Evolutionary conservation across 2,113 vertebrate species (phyloP).

Genomic region (Chinchilla lanigera): DNA sequence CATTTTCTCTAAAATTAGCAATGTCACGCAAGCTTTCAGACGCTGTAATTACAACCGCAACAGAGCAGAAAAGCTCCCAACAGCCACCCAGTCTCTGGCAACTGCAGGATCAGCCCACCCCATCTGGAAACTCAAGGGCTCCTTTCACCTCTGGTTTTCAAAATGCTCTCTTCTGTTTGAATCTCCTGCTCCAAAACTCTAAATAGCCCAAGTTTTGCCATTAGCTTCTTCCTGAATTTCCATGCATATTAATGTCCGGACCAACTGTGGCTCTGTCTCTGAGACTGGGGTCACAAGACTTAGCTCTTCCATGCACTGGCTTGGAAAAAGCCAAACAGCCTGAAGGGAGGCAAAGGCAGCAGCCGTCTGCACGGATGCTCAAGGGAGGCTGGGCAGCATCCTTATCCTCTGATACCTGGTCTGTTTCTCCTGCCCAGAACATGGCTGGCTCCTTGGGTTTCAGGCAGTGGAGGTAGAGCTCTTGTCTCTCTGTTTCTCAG

Average conservation of each 20-base stretch:
- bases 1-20: constrained; percentile 88
- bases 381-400: neutral
- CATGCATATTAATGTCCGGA: neutral
- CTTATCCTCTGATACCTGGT: neutral
- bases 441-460: neutral
- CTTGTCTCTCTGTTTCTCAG: neutral
- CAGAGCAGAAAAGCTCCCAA: constrained; percentile 86
- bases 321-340: neutral
- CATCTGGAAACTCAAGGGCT: constrained; percentile 69
- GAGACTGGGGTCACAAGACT: neutral
- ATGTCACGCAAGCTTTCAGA: constrained; percentile 87
- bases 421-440: neutral
- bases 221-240: neutral
- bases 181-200: neutral
- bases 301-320: neutral
- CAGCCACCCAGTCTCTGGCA: constrained; percentile 73
- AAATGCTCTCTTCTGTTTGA: constrained; percentile 23
- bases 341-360: neutral
- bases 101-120: constrained; percentile 72
- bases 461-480: neutral
- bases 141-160: constrained; percentile 56
- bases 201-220: neutral
- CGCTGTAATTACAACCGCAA: constrained; percentile 86
- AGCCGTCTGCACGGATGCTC: neutral
- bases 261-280: neutral